Percentiles rank a stretch among this genome's conserved stretches.
phyloP scores from a whole-genome alignment of 2,888 invertebrate genomes.

The Taenaris catops region DNA sequence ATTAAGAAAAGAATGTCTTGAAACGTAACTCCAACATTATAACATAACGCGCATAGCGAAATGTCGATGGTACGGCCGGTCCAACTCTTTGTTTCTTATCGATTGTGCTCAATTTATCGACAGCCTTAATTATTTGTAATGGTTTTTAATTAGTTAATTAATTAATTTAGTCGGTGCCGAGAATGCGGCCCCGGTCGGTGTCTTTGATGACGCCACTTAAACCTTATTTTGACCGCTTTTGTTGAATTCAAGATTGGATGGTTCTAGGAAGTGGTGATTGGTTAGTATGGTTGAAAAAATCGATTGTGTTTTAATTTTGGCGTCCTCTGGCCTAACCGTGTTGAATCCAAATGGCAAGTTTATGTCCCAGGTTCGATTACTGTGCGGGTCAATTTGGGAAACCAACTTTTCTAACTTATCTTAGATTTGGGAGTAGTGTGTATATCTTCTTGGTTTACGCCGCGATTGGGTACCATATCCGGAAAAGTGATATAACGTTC shows the following conservation, averaged over 20 bases:
- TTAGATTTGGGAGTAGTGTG: too few relatives aligned
- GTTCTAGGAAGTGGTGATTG: constrained; percentile 16
- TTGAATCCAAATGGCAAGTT: too few relatives aligned
- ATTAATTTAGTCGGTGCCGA: constrained; percentile 56
- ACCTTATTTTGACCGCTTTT: constrained; percentile 36
- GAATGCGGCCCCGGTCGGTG: constrained; percentile 37
- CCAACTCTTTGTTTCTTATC: constrained; percentile 41
- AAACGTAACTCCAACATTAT: constrained; percentile 8
- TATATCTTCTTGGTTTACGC: too few relatives aligned
- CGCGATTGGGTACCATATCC: too few relatives aligned
- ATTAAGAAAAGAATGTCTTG: constrained; percentile 1
- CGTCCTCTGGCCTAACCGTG: too few relatives aligned
- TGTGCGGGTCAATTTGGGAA: too few relatives aligned
- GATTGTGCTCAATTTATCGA: constrained; percentile 48
- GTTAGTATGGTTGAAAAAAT: constrained; percentile 7
- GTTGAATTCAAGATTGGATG: constrained; percentile 20
- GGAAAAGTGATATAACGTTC: too few relatives aligned
- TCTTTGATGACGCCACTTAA: constrained; percentile 47
- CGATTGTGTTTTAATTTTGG: constrained; percentile 5
- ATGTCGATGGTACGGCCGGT: constrained; percentile 5
- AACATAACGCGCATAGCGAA: constrained; percentile 7
- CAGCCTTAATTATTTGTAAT: constrained; percentile 53
- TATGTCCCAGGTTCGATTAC: too few relatives aligned
- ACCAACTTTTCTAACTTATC: too few relatives aligned
- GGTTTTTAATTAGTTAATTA: constrained; percentile 71